Percentiles rank a stretch among this genome's conserved stretches.
Conservation (phyloP, 2,113 vertebrate species). For the Leucopsar rothschildi region DNA sequence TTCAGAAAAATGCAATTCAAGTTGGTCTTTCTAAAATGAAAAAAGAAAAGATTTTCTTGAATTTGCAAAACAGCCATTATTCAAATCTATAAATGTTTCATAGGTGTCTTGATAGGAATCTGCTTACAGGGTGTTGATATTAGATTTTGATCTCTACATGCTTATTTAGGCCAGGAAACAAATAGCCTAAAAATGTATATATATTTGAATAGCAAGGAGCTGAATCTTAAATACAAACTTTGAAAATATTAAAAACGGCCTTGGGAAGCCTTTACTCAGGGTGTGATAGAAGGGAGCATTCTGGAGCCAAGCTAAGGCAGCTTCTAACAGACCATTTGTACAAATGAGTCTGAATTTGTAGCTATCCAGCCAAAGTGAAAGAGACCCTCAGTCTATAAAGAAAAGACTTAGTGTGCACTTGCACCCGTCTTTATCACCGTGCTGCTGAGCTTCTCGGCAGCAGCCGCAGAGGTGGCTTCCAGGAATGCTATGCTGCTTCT, state of each 20-base stretch:
- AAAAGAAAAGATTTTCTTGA: constrained; percentile 38
- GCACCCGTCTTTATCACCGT: neutral
- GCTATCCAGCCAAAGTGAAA: neutral
- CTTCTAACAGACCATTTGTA: neutral
- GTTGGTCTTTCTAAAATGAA: constrained; percentile 59
- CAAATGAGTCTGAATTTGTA: neutral
- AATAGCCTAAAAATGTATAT: neutral
- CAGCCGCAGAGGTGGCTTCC: neutral
- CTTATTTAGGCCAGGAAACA: neutral
- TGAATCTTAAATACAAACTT: neutral
- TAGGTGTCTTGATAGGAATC: constrained; percentile 27
- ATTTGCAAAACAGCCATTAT: constrained; percentile 30
- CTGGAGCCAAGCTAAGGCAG: neutral
- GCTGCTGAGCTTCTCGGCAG: neutral
- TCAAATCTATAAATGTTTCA: constrained; percentile 15
- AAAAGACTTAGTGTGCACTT: neutral
- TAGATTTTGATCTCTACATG: neutral
- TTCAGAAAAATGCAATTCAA: constrained; percentile 14
- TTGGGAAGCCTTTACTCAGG: neutral
- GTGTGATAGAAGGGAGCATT: neutral
- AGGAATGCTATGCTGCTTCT: neutral
- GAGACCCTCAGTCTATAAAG: neutral
- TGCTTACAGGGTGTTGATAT: neutral
- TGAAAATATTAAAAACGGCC: neutral
- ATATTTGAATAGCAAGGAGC: neutral